Evolutionary conservation across 1,140 invertebrate genomes (phyloP).

Genomic region (Andricus grossulariae): DNA sequence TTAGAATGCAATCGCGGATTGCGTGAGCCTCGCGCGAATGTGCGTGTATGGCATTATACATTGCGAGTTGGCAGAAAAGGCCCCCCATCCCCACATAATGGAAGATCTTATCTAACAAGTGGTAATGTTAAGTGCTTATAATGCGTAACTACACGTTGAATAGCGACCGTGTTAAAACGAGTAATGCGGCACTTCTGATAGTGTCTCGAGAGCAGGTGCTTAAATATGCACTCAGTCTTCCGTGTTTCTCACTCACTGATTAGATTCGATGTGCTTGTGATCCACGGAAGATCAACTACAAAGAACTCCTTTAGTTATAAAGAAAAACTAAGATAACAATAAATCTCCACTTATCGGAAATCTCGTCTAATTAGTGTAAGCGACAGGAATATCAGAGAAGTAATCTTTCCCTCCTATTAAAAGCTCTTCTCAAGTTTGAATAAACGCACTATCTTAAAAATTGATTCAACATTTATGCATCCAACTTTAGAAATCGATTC

Average conservation of each 20-base stretch:
- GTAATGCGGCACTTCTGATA: slow-evolving; percentile 18
- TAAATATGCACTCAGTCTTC: not conserved
- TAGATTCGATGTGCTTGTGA: not conserved
- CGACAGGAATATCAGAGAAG: too few relatives aligned
- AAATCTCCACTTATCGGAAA: too few relatives aligned
- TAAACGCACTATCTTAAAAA: too few relatives aligned
- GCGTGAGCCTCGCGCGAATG: not conserved
- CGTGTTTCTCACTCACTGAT: slow-evolving; percentile 14
- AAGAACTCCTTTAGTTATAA: too few relatives aligned
- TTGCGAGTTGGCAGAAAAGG: slow-evolving; percentile 2
- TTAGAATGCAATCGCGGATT: not conserved
- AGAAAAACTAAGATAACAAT: too few relatives aligned
- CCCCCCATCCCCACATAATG: slow-evolving; percentile 42
- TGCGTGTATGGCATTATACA: not conserved
- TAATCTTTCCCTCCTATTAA: too few relatives aligned
- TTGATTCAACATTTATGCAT: too few relatives aligned
- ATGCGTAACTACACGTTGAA: slow-evolving; percentile 40
- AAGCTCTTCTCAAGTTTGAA: too few relatives aligned
- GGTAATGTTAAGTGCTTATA: slow-evolving; percentile 48
- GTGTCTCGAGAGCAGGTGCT: not conserved
- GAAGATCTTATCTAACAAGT: slow-evolving; percentile 47
- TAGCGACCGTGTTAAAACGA: not conserved
- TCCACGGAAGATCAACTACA: too few relatives aligned
- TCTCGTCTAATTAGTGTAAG: too few relatives aligned
- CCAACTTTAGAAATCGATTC: too few relatives aligned